Percentiles rank a stretch among this genome's conserved stretches.
Evolutionary conservation across 2,888 invertebrate genomes (phyloP).

Genomic region (Branchipolynoe longqiensis): DNA sequence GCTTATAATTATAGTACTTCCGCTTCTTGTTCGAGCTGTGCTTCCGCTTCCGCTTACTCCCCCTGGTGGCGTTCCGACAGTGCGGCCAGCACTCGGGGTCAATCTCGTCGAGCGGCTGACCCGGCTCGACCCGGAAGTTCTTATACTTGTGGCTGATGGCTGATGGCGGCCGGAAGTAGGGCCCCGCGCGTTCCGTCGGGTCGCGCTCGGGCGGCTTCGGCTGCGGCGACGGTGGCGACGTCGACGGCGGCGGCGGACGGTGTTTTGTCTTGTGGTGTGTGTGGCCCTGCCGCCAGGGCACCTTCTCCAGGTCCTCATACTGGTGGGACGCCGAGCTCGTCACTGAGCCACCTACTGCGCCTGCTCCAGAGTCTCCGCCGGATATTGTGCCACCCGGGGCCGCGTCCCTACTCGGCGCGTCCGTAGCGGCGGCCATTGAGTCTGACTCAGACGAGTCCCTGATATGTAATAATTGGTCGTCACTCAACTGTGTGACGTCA

Average conservation of each 20-base stretch:
- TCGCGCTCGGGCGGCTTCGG: not conserved
- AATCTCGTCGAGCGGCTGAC: not conserved
- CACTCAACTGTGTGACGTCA: not conserved
- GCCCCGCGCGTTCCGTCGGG: constrained; percentile 34
- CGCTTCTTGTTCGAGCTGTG: constrained; percentile 40
- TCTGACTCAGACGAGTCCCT: not conserved
- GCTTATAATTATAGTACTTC: constrained; percentile 60
- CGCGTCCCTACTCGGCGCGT: not conserved
- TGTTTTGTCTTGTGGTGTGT: constrained; percentile 32
- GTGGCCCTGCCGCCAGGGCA: constrained; percentile 38
- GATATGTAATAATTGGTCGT: too few species aligned
- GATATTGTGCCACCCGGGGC: too few species aligned
- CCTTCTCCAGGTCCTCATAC: constrained; percentile 33
- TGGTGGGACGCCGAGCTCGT: not conserved
- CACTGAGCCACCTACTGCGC: too few species aligned
- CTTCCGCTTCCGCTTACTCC: constrained; percentile 57
- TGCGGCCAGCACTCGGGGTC: constrained; percentile 57
- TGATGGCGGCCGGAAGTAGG: constrained; percentile 57
- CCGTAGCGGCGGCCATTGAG: not conserved
- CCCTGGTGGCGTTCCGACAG: constrained; percentile 30
- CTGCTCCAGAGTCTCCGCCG: too few species aligned
- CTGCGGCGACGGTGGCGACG: not conserved
- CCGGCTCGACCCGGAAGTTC: constrained; percentile 33
- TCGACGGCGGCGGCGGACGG: not conserved
- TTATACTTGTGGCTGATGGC: constrained; percentile 53